Conservation (phyloP, 2,797 vertebrate genomes). For the Alca torda region DNA sequence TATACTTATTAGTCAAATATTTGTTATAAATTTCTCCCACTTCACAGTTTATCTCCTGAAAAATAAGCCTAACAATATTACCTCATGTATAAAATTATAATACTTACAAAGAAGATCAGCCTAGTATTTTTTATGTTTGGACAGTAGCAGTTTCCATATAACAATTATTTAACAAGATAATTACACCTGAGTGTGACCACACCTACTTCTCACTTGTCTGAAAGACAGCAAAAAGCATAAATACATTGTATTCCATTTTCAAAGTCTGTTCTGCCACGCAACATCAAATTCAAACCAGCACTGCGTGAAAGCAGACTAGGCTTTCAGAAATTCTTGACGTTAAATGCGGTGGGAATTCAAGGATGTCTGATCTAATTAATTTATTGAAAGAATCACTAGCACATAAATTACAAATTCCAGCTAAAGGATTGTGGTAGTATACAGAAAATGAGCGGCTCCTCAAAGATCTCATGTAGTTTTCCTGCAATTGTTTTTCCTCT, state of each 20-base stretch:
- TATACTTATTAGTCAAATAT: not conserved
- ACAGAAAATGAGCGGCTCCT: not conserved
- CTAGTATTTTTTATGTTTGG: not conserved
- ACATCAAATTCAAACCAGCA: not conserved
- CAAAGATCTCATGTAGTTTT: not conserved
- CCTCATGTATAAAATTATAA: not conserved
- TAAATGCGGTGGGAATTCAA: not conserved
- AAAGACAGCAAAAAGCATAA: not conserved
- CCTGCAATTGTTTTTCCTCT: not conserved
- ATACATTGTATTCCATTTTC: not conserved
- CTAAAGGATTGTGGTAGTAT: not conserved
- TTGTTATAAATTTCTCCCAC: not conserved
- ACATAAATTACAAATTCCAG: not conserved
- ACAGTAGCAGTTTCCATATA: not conserved
- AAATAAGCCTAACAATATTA: not conserved
- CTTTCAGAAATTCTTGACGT: not conserved
- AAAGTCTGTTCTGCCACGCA: not conserved
- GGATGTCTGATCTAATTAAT: not conserved
- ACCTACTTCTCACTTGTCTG: not conserved
- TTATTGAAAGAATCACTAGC: not conserved
- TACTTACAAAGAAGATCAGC: not conserved
- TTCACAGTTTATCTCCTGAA: not conserved
- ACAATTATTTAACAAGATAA: not conserved
- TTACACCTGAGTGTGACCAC: not conserved
- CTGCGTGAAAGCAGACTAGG: not conserved